phyloP scores from a whole-genome alignment of 2,113 vertebrate species.

The Sturnira hondurensis region DNA sequence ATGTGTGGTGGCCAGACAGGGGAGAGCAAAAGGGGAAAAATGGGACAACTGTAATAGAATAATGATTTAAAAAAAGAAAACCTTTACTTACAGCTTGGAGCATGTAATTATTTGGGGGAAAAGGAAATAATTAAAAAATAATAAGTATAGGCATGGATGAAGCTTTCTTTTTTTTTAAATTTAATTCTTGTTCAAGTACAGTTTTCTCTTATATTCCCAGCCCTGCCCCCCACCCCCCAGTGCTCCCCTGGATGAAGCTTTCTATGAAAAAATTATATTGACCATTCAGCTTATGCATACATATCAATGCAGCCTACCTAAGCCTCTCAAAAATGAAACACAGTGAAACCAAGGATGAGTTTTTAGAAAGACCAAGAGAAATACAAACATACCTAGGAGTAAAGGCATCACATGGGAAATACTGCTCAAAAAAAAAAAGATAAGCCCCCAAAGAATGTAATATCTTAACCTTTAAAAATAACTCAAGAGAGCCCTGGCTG shows the following conservation, averaged over 20 bases:
- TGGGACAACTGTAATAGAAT: too few relatives aligned
- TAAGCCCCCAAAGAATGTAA: background rate
- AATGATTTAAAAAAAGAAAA: too few relatives aligned
- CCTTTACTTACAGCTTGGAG: too few relatives aligned
- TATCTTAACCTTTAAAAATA: background rate
- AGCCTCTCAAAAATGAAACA: background rate
- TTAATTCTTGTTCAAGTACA: too few relatives aligned
- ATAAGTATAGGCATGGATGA: background rate
- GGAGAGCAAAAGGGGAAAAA: too few relatives aligned
- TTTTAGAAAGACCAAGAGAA: background rate
- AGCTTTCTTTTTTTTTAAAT: too few relatives aligned
- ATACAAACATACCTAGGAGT: background rate
- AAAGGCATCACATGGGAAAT: background rate
- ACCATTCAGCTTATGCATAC: background rate
- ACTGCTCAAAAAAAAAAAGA: background rate
- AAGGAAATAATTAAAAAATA: too few relatives aligned
- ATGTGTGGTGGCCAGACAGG: too few relatives aligned
- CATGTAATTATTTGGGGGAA: too few relatives aligned
- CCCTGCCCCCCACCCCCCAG: too few relatives aligned
- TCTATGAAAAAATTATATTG: background rate
- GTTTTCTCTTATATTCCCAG: too few relatives aligned
- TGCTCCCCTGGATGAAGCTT: background rate
- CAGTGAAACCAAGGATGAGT: background rate
- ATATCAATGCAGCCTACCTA: background rate
- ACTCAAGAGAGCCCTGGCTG: background rate